Conservation (phyloP, 2,113 vertebrate species). For the Pseudonaja textilis region DNA sequence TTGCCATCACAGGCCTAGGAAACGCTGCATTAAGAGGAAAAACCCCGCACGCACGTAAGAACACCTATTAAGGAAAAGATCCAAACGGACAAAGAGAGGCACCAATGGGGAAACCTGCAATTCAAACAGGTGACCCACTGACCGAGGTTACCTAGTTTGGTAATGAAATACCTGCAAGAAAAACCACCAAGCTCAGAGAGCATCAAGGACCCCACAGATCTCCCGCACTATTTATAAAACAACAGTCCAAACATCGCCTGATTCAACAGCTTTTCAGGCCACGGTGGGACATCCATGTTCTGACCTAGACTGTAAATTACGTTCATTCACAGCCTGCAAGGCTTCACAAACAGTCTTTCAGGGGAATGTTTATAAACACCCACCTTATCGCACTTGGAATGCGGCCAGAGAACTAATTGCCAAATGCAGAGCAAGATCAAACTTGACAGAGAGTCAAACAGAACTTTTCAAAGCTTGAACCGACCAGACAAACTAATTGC, state of each 20-base stretch:
- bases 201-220: background rate
- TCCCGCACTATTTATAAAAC: background rate
- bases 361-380: no score
- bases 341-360: no score
- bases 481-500: no score
- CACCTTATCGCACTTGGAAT: no score
- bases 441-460: no score
- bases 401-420: no score
- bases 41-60: background rate
- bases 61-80: background rate
- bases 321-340: no score
- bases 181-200: background rate
- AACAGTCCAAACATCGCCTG: background rate
- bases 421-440: no score
- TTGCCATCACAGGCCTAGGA: background rate
- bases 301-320: no score
- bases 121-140: background rate
- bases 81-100: background rate
- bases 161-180: background rate
- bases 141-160: background rate
- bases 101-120: background rate
- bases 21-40: background rate
- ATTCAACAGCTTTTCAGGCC: background rate
- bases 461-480: no score
- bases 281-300: background rate